Percentiles rank a stretch among this genome's conserved stretches.
Evolutionary conservation across 2,797 vertebrate genomes (phyloP).

Genomic region (Acrossocheilus wenchowensis): DNA sequence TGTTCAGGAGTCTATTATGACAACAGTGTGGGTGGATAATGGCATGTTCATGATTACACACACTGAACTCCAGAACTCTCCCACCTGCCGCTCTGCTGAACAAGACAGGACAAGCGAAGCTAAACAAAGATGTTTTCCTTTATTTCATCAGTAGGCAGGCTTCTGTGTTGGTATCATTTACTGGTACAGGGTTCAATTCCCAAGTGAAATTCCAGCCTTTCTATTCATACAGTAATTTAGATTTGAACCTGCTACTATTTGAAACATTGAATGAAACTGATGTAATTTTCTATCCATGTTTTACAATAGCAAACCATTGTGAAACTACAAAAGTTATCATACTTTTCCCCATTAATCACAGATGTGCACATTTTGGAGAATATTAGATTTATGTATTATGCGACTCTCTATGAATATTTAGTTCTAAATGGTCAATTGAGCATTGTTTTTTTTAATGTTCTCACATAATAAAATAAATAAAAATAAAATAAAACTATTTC

Average conservation of each 20-base stretch:
- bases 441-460: background rate
- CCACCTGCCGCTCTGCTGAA: slow-evolving; percentile 61
- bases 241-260: slow-evolving; percentile 1
- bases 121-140: slow-evolving; percentile 66
- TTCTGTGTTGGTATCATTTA: slow-evolving; percentile 45
- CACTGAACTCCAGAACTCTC: slow-evolving; percentile 65
- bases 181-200: slow-evolving; percentile 58
- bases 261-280: background rate
- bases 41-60: slow-evolving; percentile 61
- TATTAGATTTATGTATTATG: background rate
- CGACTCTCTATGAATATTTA: background rate
- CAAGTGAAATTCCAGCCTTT: slow-evolving; percentile 47
- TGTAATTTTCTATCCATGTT: background rate
- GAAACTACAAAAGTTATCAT: background rate
- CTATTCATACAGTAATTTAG: background rate
- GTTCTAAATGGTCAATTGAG: background rate
- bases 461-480: background rate
- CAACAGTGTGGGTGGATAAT: slow-evolving; percentile 52
- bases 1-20: slow-evolving; percentile 36
- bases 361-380: background rate
- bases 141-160: slow-evolving; percentile 58
- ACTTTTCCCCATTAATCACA: background rate
- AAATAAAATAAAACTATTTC: background rate
- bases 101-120: slow-evolving; percentile 42
- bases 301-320: background rate